Base-by-base conservation (phyloP, 2,888 invertebrate species). In the Netelia inedita region DNA sequence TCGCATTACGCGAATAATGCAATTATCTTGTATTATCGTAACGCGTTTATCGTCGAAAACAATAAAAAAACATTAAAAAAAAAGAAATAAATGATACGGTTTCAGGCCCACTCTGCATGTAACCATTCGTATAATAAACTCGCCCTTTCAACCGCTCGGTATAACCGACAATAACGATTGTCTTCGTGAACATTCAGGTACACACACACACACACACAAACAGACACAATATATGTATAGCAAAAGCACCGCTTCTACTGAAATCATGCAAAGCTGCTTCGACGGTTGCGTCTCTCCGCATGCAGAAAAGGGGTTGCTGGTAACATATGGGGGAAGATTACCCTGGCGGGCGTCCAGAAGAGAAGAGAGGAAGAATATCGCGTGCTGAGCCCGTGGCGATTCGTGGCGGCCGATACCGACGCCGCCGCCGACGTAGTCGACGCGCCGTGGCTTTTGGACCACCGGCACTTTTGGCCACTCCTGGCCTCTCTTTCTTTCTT, bases 331-430 rank as follows among this genome's bases (percentile, higher is more conserved):
- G 79, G 71, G 84, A 85, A 82, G 84, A 83, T 76, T 82, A 78
- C 65, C 69, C 65, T 65, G 82, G 79, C 68, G 43, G 79, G 68
- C 63, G 75, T 57, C 66, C 66, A 68, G 81, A 63, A 63, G 41
- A 16, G 79, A 66, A 78, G 63, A 76, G 74, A 78, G 53, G 75
- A 74, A 57, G 57, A 78, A 71, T 79, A 83, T 80, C 85, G 88
- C 87, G 88, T 88, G 89, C 69, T 76, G 85, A 86, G 87, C 85
- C 86, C 83, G 80, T 87, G 88, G 88, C 88, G 81, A 86, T 88
- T 87, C 86, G 85, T 81, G 86, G 85, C 82, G 75, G 81, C 85
- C 61, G 75, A 69, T 76, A 28, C 28, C 5, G 28, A 28, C 46
- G 68, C 28, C 66, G 53, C 74, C 75, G 72, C 76, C 69, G 61